Evolutionary conservation across 1,140 invertebrate genomes (phyloP).

Genomic region (Centruroides sculpturatus): DNA sequence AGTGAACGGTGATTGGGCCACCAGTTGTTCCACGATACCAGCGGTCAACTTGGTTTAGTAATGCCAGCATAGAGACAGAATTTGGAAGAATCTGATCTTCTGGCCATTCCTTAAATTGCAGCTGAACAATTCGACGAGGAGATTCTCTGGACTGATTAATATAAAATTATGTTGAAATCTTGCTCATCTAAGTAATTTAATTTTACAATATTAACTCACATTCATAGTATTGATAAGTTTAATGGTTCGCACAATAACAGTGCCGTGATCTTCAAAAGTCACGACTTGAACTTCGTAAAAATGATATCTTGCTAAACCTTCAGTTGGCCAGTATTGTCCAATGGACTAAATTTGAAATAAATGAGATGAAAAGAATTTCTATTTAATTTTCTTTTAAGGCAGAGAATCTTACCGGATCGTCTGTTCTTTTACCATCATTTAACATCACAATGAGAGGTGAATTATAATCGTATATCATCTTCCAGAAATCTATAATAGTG

Average conservation of each 20-base stretch:
- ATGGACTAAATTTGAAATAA: not conserved
- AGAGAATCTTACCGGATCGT: not conserved
- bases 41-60: constrained; percentile 1
- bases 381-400: no score
- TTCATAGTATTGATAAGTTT: constrained; percentile 1
- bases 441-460: constrained; percentile 16
- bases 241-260: constrained; percentile 6
- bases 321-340: constrained; percentile 16
- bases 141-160: not conserved
- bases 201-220: not conserved
- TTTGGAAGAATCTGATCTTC: not conserved
- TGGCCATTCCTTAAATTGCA: constrained; percentile 12
- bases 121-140: constrained; percentile 8
- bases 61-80: not conserved
- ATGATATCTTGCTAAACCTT: constrained; percentile 3
- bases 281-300: constrained; percentile 10
- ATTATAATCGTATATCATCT: constrained; percentile 9
- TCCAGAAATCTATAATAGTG: constrained; percentile 16
- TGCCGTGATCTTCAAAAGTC: constrained; percentile 8
- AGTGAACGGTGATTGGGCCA: constrained; percentile 13
- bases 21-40: constrained; percentile 3
- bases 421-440: not conserved
- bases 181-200: no score
- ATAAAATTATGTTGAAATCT: not conserved
- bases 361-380: no score